These are phyloP conservation scores for Meriones psammophilus DNA, from an alignment of 2,797 vertebrate genomes.

Conservation along the genomic window DNA sequence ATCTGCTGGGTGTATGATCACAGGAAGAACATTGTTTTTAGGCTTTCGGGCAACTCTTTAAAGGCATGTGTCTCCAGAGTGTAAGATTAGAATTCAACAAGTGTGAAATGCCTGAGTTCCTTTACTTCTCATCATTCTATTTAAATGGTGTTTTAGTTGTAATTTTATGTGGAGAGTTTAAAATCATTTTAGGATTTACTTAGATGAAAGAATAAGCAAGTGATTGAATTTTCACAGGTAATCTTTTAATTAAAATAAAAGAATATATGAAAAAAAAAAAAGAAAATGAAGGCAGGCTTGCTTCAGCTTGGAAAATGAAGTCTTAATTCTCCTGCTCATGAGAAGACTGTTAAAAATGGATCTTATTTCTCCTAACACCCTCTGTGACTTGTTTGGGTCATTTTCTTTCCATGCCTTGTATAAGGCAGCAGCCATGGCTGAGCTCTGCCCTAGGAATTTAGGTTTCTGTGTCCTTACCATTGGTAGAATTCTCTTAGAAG, in stretches of 20 bases:
- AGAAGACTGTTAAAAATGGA: background rate
- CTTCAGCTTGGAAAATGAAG: background rate
- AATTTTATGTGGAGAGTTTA: background rate
- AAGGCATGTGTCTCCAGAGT: background rate
- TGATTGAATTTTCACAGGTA: background rate
- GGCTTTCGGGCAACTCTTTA: background rate
- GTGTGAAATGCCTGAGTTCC: background rate
- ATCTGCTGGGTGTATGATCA: background rate
- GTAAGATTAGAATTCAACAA: background rate
- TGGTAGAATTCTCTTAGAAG: background rate
- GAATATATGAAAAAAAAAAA: background rate
- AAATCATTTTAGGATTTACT: constrained; percentile 34
- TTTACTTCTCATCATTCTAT: background rate
- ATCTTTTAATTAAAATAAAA: constrained; percentile 10
- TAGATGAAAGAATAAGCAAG: background rate
- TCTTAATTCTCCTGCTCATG: background rate
- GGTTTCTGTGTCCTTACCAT: background rate
- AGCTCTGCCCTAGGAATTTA: background rate
- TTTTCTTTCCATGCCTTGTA: background rate
- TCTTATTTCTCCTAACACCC: background rate
- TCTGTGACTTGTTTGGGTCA: background rate
- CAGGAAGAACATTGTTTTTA: background rate
- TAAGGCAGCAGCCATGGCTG: background rate
- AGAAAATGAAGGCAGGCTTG: background rate
- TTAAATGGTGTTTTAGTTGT: background rate